These are phyloP conservation scores for Rhabdornis inornatus DNA, from an alignment of 2,113 vertebrate genomes.

Conservation along the genomic window DNA sequence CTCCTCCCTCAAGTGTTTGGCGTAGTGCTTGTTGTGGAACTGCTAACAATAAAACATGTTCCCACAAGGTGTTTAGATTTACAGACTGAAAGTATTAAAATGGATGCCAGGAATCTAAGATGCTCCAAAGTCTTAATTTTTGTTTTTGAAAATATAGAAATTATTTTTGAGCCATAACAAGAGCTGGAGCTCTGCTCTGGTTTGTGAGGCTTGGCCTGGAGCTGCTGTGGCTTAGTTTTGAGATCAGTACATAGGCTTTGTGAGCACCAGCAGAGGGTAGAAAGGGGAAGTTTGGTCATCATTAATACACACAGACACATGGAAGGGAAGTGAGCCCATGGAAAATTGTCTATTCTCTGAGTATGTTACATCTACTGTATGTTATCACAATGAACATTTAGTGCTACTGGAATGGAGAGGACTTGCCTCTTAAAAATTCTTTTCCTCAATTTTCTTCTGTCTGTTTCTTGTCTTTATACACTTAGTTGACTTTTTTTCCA, in stretches of 20 bases:
- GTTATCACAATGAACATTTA: background rate
- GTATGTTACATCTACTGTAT: background rate
- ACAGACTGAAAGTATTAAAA: constrained; percentile 15
- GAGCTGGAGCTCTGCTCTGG: background rate
- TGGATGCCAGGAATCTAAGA: background rate
- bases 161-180: background rate
- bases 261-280: background rate
- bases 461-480: background rate
- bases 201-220: constrained; percentile 1
- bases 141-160: background rate
- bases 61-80: constrained; percentile 26
- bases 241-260: background rate
- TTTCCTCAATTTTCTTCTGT: background rate
- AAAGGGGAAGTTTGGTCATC: background rate
- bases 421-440: background rate
- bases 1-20: constrained; percentile 24
- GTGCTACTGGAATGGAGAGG: background rate
- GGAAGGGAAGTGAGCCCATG: background rate
- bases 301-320: background rate
- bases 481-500: background rate
- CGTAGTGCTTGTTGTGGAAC: background rate
- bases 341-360: background rate
- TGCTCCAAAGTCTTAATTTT: background rate
- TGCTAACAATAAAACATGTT: constrained; percentile 9
- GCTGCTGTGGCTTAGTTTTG: background rate